Conservation (phyloP, 2,797 vertebrate genomes). For the Eleutherodactylus coqui region DNA sequence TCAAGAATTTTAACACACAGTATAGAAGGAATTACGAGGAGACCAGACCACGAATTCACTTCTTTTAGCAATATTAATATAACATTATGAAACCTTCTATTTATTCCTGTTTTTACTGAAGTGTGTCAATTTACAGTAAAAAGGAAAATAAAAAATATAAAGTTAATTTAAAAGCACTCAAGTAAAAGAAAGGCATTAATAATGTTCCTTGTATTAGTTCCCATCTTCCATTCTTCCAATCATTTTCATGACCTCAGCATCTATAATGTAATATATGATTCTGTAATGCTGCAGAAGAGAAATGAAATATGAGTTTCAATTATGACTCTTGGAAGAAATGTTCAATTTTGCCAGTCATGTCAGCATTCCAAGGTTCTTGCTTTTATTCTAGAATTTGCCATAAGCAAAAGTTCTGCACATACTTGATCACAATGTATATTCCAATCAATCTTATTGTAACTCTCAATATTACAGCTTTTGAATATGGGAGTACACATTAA, state of each 20-base stretch:
- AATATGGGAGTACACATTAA: not conserved
- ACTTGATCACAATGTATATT: not conserved
- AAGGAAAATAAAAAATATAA: not conserved
- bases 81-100: not conserved
- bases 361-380: constrained; percentile 29
- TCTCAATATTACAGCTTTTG: not conserved
- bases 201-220: constrained; percentile 11
- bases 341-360: constrained; percentile 44
- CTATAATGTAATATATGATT: constrained; percentile 50
- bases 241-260: constrained; percentile 50
- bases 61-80: not conserved
- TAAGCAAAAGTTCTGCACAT: constrained; percentile 12
- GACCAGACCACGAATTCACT: not conserved
- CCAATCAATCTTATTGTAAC: not conserved
- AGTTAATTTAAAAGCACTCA: constrained; percentile 33
- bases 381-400: constrained; percentile 3
- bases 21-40: not conserved
- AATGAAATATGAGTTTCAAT: constrained; percentile 55
- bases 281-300: constrained; percentile 8
- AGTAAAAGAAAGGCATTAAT: constrained; percentile 35
- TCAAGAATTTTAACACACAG: not conserved
- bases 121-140: not conserved
- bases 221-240: constrained; percentile 10
- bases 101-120: not conserved
- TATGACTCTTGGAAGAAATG: constrained; percentile 42